Conservation (phyloP, 1,140 invertebrate genomes). For the Heterodera schachtii region DNA sequence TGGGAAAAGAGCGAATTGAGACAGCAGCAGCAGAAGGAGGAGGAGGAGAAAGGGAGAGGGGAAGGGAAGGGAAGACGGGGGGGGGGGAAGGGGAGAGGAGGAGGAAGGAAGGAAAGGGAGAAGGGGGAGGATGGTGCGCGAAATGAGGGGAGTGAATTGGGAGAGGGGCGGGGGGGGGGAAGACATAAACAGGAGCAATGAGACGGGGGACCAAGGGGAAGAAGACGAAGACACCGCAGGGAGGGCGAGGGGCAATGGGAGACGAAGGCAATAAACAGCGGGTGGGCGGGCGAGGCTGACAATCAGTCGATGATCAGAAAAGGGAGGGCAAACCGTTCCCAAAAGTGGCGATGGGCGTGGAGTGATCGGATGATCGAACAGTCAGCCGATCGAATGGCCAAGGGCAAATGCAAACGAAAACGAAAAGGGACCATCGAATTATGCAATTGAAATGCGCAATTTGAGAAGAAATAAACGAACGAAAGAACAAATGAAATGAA, state of each 20-base stretch:
- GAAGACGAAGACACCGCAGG: neutral
- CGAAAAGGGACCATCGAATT: neutral
- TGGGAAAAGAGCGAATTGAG: slow-evolving; percentile 10
- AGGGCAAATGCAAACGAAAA: neutral
- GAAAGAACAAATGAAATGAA: too few relatives aligned
- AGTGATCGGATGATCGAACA: neutral
- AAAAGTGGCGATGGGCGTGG: neutral
- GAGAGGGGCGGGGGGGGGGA: neutral
- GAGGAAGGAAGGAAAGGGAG: neutral
- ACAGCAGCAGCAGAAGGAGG: neutral
- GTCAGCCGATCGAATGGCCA: neutral
- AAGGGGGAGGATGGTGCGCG: neutral
- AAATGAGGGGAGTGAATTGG: neutral
- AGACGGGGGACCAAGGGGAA: neutral
- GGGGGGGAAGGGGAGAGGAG: neutral
- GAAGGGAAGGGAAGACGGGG: neutral
- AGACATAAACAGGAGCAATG: neutral
- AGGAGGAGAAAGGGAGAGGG: neutral
- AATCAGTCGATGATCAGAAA: neutral
- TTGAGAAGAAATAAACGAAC: neutral
- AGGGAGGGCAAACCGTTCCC: neutral
- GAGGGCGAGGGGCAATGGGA: neutral
- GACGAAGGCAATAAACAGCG: neutral
- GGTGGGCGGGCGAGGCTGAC: too few relatives aligned
- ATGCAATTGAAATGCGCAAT: neutral